Evolutionary conservation across 1,140 invertebrate species (phyloP).

Genomic region (Atta cephalotes): DNA sequence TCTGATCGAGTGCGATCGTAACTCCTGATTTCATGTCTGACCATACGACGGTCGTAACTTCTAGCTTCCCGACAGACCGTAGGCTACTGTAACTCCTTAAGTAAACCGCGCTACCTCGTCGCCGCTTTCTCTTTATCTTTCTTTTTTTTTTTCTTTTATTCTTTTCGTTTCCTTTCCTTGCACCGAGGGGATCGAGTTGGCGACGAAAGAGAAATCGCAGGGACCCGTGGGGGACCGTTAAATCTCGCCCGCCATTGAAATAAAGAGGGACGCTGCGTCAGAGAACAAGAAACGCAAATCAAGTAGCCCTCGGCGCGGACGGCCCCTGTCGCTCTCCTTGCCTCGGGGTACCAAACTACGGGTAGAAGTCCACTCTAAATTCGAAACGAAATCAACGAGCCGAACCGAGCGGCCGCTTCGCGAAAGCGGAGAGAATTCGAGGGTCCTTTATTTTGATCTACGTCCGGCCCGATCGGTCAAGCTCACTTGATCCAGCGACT

Average conservation of each 20-base stretch:
- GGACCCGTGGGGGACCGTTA: constrained; percentile 24
- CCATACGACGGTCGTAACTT: constrained; percentile 13
- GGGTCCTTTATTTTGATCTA: constrained; percentile 59
- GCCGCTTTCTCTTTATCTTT: constrained; percentile 31
- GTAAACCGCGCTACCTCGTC: constrained; percentile 28
- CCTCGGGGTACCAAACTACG: constrained; percentile 77
- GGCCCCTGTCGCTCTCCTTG: constrained; percentile 18
- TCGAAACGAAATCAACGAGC: constrained; percentile 82
- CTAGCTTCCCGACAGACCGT: constrained; percentile 17
- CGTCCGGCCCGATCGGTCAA: constrained; percentile 60
- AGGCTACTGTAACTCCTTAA: constrained; percentile 36
- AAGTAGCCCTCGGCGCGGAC: constrained; percentile 56
- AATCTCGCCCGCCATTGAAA: constrained; percentile 50
- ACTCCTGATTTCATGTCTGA: constrained; percentile 31
- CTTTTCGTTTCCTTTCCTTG: constrained; percentile 15
- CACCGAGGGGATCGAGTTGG: not conserved
- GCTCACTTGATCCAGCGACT: constrained; percentile 48
- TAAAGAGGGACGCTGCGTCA: constrained; percentile 32
- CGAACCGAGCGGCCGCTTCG: constrained; percentile 54
- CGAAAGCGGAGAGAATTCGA: constrained; percentile 56
- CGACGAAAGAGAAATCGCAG: constrained; percentile 50
- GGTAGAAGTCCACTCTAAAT: constrained; percentile 84
- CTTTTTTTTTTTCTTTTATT: not conserved
- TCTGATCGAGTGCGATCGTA: constrained; percentile 6
- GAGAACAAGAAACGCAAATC: constrained; percentile 56